Percentiles rank a stretch among this genome's conserved stretches.
These are phyloP conservation scores for Adelognathus sp. DNA, from an alignment of 2,888 invertebrate genomes.

Conservation along the genomic window DNA sequence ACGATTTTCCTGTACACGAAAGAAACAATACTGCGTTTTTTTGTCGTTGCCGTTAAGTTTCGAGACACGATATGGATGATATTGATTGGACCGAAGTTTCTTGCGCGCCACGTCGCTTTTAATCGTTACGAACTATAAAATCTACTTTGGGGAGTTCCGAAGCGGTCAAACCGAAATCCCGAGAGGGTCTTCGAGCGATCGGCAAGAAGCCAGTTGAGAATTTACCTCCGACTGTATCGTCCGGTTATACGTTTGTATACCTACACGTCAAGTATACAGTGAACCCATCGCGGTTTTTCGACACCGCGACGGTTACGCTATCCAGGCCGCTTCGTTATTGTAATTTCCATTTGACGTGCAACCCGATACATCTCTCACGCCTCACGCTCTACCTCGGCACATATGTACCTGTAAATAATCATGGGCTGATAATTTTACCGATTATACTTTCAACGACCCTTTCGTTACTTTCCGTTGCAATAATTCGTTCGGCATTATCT, in stretches of 20 bases:
- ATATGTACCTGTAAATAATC: constrained; percentile 24
- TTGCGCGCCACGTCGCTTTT: background rate
- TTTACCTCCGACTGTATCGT: background rate
- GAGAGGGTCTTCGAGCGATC: background rate
- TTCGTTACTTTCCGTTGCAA: constrained; percentile 23
- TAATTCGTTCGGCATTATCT: no score
- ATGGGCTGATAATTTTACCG: constrained; percentile 42
- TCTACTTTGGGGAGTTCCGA: background rate
- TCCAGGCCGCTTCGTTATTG: constrained; percentile 29
- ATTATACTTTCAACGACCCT: background rate
- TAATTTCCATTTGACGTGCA: constrained; percentile 52
- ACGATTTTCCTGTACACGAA: no score
- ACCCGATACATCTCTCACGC: constrained; percentile 40
- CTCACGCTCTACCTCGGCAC: background rate
- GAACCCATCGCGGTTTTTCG: constrained; percentile 12
- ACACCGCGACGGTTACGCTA: constrained; percentile 26
- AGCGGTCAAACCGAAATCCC: constrained; percentile 17
- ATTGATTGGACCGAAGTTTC: constrained; percentile 9
- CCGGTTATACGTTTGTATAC: background rate
- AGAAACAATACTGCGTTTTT: background rate
- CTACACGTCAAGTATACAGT: constrained; percentile 1
- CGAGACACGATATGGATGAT: background rate
- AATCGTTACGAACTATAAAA: constrained; percentile 13
- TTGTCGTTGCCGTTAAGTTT: background rate
- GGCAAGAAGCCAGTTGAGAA: constrained; percentile 1